A percentile compares a stretch with the other conserved stretches of the same genome.
These are phyloP conservation scores for Shargacucullia verbasci DNA, from an alignment of 2,888 invertebrate species.

Conservation along the genomic window DNA sequence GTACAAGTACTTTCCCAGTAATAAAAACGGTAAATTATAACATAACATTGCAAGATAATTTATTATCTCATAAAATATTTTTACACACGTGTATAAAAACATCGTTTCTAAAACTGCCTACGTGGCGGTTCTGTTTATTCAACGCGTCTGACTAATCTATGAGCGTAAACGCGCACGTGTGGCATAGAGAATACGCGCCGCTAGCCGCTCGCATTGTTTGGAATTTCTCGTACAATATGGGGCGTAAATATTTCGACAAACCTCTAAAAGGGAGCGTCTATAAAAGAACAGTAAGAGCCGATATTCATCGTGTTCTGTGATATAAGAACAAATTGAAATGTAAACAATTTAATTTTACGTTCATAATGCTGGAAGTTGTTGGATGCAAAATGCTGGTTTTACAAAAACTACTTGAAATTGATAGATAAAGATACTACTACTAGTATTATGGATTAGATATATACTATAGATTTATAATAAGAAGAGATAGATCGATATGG, in stretches of 20 bases:
- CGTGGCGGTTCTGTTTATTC: slow-evolving; percentile 74
- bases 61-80: slow-evolving; percentile 25
- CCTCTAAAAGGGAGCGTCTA: slow-evolving; percentile 80
- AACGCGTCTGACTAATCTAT: slow-evolving; percentile 68
- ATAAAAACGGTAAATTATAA: slow-evolving; percentile 21
- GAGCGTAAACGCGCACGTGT: slow-evolving; percentile 77
- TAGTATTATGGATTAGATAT: too few species aligned
- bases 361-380: too few species aligned
- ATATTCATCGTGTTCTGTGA: slow-evolving; percentile 66
- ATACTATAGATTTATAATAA: too few species aligned
- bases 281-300: slow-evolving; percentile 76
- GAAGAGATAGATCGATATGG: too few species aligned
- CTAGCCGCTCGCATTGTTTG: slow-evolving; percentile 80
- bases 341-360: too few species aligned
- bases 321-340: slow-evolving; percentile 27
- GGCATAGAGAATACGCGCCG: slow-evolving; percentile 51
- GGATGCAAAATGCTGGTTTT: too few species aligned
- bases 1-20: background rate
- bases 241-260: slow-evolving; percentile 88
- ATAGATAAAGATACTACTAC: too few species aligned
- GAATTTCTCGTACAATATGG: slow-evolving; percentile 86
- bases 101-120: slow-evolving; percentile 51
- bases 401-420: too few species aligned
- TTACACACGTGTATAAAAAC: slow-evolving; percentile 31
- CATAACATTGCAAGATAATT: slow-evolving; percentile 15